Percentiles rank a stretch among this genome's conserved stretches.
These are phyloP conservation scores for Lanistes nyassanus DNA, from an alignment of 1,140 invertebrate genomes.

Conservation along the genomic window DNA sequence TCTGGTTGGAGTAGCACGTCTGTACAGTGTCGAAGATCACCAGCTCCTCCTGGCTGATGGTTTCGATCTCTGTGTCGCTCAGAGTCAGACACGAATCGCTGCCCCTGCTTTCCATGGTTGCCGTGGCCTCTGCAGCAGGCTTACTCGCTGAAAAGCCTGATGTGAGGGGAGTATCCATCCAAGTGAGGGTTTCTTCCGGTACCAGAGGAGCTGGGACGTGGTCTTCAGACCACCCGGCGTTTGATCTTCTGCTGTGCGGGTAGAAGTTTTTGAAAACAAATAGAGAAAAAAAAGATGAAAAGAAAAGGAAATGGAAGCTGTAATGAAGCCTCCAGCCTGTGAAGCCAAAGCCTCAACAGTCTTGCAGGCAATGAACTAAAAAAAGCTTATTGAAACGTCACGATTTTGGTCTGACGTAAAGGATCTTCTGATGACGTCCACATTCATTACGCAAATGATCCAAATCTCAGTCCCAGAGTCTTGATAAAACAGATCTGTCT, in stretches of 20 bases:
- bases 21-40: constrained; percentile 11
- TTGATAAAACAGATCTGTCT: no score
- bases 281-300: neutral
- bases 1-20: constrained; percentile 18
- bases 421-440: neutral
- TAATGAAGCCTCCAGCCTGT: neutral
- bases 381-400: neutral
- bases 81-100: constrained; percentile 4
- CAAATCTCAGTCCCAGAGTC: no score
- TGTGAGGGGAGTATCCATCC: neutral
- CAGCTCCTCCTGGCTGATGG: constrained; percentile 23
- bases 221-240: constrained; percentile 9
- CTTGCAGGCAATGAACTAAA: neutral
- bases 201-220: constrained; percentile 16
- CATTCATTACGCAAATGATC: neutral
- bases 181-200: neutral
- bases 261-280: neutral
- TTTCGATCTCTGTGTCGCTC: constrained; percentile 18
- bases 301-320: neutral
- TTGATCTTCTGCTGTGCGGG: neutral
- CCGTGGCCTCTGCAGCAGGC: neutral
- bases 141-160: neutral
- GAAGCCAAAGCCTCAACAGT: neutral
- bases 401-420: neutral
- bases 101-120: neutral